Base-by-base conservation (phyloP, 2,797 vertebrate genomes). In the Intellagama lesueurii region DNA sequence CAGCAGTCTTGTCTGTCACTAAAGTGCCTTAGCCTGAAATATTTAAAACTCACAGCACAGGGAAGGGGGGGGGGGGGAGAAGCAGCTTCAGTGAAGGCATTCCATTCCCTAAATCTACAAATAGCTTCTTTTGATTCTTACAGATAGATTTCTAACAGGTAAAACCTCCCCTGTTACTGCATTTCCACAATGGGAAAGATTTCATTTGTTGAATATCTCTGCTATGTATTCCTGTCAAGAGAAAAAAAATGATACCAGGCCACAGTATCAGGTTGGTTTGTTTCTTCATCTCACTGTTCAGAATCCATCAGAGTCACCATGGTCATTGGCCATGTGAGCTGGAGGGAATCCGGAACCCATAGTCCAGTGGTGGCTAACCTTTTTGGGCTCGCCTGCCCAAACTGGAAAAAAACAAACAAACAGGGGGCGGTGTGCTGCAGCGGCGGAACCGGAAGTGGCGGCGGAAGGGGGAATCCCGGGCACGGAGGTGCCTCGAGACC, bases 21-120 rank as follows among this genome's bases (percentile, higher is more conserved):
- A 49, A 73, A 89, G 69, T 12, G 4, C 24, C 35, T 73, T 64
- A 32, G 28, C 44, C 30, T 49, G 72, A 81, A 76, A 75, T 32
- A 72, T 64, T 22, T 79, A 73, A 60, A 80, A 80, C 19, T 49
- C 64, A 73, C 49, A 64, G 32, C 22, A 81, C 70, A 66, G 78
- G 81, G 87, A 90, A 88, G 28, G 9, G 22, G 81, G 66, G 35
- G 66, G 87, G 86, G 90, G 91, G 40, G 12, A 16, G 24, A 32
- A 6, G 30, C 35, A 16, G 68, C 52, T 73, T 73, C 44, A 30
- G 16, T 30, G n/a, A 69, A 66, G 26, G 90, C 80, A 93, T 91
- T 87, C 86, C 89, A 30, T 35, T 35, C n/a, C 60, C 6, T 70
- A 49, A 56, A 44, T 49, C 12, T 49, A 81, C 35, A 81, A 44